Conservation (phyloP, 2,888 invertebrate species). For the Hydropsyche betteni region DNA sequence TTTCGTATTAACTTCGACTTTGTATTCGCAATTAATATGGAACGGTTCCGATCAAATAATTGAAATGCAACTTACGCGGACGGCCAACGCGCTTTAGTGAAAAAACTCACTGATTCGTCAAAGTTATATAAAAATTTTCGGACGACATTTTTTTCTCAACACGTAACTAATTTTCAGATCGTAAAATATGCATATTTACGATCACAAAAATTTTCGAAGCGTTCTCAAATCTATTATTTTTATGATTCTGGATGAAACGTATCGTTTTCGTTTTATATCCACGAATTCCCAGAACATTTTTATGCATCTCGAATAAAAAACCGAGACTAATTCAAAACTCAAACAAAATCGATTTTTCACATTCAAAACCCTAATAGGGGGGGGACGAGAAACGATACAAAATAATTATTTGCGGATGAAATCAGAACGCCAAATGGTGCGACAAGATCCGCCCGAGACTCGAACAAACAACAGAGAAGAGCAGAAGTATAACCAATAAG, state of each 20-base stretch:
- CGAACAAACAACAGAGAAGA: conserved; percentile 38
- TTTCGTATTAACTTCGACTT: too few relatives aligned
- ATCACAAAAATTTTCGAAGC: too few relatives aligned
- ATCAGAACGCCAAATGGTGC: conserved; percentile 33
- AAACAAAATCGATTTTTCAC: not conserved
- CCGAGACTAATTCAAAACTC: too few relatives aligned
- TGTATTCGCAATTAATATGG: not conserved
- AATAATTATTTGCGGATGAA: conserved; percentile 38
- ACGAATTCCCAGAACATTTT: too few relatives aligned
- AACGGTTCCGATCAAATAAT: not conserved
- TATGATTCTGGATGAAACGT: too few relatives aligned
- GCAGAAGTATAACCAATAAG: conserved; percentile 49
- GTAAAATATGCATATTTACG: too few relatives aligned
- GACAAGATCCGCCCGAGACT: conserved; percentile 40
- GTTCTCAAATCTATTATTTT: too few relatives aligned
- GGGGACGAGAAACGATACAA: not conserved
- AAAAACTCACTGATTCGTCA: not conserved
- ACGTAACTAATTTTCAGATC: too few relatives aligned
- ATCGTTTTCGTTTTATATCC: too few relatives aligned
- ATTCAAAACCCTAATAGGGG: not conserved
- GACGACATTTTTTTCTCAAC: too few relatives aligned
- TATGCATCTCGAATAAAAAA: too few relatives aligned
- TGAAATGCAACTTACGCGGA: not conserved
- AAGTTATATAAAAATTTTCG: not conserved
- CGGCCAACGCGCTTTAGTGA: not conserved